Conservation (phyloP, 2,888 invertebrate genomes). For the Priocnemis perturbator region DNA sequence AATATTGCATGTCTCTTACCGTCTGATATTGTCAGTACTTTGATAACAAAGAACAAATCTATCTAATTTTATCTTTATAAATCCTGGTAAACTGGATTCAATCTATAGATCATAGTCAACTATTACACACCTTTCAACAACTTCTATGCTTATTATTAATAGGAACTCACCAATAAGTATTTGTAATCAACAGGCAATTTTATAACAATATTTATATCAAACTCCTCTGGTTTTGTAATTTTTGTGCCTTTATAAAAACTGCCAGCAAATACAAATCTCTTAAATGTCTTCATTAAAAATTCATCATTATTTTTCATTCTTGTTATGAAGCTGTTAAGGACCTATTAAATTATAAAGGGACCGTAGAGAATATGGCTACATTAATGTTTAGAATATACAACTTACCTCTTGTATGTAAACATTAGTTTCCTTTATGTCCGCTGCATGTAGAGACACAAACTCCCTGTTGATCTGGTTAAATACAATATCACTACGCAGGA, state of each 20-base stretch:
- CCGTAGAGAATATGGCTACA: neutral
- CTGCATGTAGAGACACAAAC: conserved; percentile 53
- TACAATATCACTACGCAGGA: conserved; percentile 34
- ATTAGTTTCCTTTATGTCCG: conserved; percentile 49
- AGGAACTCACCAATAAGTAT: conserved; percentile 64
- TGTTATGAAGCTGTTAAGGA: conserved; percentile 54
- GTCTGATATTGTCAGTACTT: neutral
- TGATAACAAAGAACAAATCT: too few species aligned
- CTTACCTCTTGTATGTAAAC: conserved; percentile 45
- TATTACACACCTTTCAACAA: neutral
- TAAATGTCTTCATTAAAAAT: conserved; percentile 67
- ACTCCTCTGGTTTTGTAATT: conserved; percentile 79
- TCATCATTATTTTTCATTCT: conserved; percentile 64
- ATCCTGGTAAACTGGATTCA: neutral
- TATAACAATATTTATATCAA: conserved; percentile 79
- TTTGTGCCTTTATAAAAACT: conserved; percentile 81
- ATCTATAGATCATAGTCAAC: conserved; percentile 25
- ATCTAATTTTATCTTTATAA: conserved; percentile 12
- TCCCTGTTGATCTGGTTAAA: conserved; percentile 49
- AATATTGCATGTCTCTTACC: conserved; percentile 2
- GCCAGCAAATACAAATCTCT: conserved; percentile 76
- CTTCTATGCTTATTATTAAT: neutral
- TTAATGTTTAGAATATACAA: conserved; percentile 11
- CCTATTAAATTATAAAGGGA: conserved; percentile 39
- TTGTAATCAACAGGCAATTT: conserved; percentile 76